Percentiles rank a stretch among this genome's conserved stretches.
Evolutionary conservation across 2,113 vertebrate genomes (phyloP).

Genomic region (Lethenteron camtschaticum): DNA sequence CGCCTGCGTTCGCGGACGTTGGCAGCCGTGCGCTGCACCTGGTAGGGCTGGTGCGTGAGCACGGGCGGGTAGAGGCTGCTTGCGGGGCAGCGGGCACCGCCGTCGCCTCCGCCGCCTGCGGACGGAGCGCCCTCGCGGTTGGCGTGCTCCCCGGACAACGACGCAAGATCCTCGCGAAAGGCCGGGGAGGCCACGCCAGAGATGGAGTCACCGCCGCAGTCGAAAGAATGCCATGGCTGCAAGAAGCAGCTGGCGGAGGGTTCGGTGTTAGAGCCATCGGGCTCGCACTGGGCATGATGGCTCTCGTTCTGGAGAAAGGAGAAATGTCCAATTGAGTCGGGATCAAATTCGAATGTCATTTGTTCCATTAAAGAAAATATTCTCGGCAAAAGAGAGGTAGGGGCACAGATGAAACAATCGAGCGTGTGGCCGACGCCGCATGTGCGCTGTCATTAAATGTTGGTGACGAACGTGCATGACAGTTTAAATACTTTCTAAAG

Average conservation of each 20-base stretch:
- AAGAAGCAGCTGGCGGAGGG: constrained; percentile 13
- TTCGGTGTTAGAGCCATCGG: constrained; percentile 22
- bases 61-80: constrained; percentile 7
- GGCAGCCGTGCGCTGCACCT: constrained; percentile 31
- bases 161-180: constrained; percentile 18
- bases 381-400: not conserved
- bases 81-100: constrained; percentile 10
- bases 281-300: constrained; percentile 16
- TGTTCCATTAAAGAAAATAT: constrained; percentile 22
- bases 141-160: constrained; percentile 14
- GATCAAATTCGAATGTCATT: constrained; percentile 21
- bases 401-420: not conserved
- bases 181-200: constrained; percentile 19
- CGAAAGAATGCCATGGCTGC: constrained; percentile 18
- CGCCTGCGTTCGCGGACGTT: constrained; percentile 37
- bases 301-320: constrained; percentile 27
- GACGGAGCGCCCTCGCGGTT: constrained; percentile 22
- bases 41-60: constrained; percentile 17
- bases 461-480: not conserved
- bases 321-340: constrained; percentile 19
- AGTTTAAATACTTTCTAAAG: constrained; percentile 22
- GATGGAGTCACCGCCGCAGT: constrained; percentile 17
- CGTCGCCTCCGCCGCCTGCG: constrained; percentile 12
- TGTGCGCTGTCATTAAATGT: not conserved
- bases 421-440: not conserved